Conservation (phyloP, 2,888 invertebrate species). For the Lepidonotus clava region DNA sequence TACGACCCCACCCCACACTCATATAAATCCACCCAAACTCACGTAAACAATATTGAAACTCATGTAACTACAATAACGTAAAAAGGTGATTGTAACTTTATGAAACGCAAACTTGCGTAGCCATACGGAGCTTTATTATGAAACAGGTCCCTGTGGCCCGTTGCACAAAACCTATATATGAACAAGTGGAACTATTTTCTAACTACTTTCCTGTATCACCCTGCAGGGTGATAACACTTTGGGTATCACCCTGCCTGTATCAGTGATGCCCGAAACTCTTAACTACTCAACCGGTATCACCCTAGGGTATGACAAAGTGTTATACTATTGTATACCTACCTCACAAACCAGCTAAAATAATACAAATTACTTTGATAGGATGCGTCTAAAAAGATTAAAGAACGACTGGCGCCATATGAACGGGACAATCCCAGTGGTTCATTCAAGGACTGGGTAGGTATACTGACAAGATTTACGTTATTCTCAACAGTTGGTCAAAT, state of each 20-base stretch:
- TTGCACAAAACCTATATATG: too few relatives aligned
- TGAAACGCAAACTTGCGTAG: too few relatives aligned
- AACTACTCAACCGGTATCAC: not conserved
- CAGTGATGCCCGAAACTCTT: not conserved
- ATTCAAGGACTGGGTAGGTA: slow-evolving; percentile 89
- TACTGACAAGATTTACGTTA: too few relatives aligned
- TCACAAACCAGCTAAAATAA: not conserved
- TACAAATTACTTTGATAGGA: slow-evolving; percentile 80
- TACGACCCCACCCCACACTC: too few relatives aligned
- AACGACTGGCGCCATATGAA: slow-evolving; percentile 87
- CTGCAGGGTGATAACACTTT: not conserved
- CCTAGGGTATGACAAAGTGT: not conserved
- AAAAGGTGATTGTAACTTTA: too few relatives aligned
- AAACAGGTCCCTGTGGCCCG: too few relatives aligned
- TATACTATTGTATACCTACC: not conserved
- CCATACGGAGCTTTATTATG: too few relatives aligned
- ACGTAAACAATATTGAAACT: too few relatives aligned
- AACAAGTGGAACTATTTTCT: too few relatives aligned
- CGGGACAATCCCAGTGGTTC: slow-evolving; percentile 87
- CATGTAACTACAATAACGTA: too few relatives aligned
- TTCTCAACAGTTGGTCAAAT: too few relatives aligned
- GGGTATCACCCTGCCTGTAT: not conserved
- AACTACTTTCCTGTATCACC: not conserved
- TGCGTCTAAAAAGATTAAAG: slow-evolving; percentile 88
- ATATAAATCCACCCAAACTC: too few relatives aligned